Conservation (phyloP, 2,113 vertebrate species). For the Pelusios castaneus region DNA sequence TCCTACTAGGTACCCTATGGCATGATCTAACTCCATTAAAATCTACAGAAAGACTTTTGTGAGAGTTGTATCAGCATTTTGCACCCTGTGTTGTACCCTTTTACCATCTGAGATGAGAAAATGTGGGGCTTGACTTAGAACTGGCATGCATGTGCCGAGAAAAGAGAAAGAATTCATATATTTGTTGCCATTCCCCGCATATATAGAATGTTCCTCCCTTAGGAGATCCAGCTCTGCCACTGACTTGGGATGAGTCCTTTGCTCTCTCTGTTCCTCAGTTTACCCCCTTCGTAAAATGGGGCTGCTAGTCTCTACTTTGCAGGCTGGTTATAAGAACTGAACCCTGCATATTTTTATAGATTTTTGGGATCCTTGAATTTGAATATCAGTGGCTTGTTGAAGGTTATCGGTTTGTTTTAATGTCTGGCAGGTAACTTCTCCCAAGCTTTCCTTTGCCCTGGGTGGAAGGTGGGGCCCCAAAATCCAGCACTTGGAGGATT, state of each 20-base stretch:
- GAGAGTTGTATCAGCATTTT: rapidly evolving
- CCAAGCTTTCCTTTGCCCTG: neutral
- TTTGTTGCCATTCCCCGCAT: rapidly evolving
- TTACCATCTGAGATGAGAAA: neutral
- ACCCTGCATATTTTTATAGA: neutral
- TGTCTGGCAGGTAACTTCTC: neutral
- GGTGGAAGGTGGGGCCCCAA: neutral
- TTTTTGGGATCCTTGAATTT: neutral
- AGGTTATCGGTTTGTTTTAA: neutral
- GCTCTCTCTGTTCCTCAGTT: neutral
- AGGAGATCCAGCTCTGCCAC: neutral
- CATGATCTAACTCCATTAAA: neutral
- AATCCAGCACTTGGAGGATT: neutral
- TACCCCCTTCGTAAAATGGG: neutral
- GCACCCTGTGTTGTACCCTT: neutral
- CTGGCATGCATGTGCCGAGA: neutral
- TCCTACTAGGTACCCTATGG: neutral
- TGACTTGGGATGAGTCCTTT: neutral
- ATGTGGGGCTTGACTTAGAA: neutral
- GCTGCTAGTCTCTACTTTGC: rapidly evolving
- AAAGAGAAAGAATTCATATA: neutral
- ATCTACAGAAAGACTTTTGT: neutral
- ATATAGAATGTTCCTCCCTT: neutral
- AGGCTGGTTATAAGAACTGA: neutral
- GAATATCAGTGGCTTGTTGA: neutral